Base-by-base conservation (phyloP, 2,113 vertebrate genomes). In the Zosterops borbonicus region DNA sequence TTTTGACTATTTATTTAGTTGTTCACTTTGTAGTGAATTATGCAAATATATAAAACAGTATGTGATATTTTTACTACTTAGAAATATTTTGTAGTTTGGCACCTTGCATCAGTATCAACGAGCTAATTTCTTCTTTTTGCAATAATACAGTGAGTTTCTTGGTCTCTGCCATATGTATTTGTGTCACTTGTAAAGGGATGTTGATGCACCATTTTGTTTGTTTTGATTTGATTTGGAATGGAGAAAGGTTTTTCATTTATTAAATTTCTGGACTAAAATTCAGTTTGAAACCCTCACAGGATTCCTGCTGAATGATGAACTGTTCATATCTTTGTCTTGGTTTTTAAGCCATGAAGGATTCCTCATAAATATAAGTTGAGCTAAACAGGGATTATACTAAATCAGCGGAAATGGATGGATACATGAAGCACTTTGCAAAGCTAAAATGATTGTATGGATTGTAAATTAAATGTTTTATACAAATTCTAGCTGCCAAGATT, bases 381-480 rank as follows among this genome's bases (percentile, higher is more conserved):
- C 39, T 92, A 96, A 96, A 95, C 18, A 41, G 33, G 22, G 63
- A 81, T 94, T 95, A 92, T 90, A 97, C 95, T 97, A 97, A 97
- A 96, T 83, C 86, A 95, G 71, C 20, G 8, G 53, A 94, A 97
- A 95, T 75, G 95, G 87, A 97, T 93, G 92, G 95, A 94, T 91
- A 52, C 87, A 50, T 80, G 92, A 95, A 95, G 35, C 58, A 92
- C 86, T 97, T 95, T 91, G 50, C 46, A 35, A 89, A 97, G 89
- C 95, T 95, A 95, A 97, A 97, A 96, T 29, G 91, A 95, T 92
- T 64, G 67, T 44, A 59, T 85, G 65, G 68, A 90, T 90, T 96
- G 90, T 96, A 97, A 97, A 96, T 97, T 95, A 94, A 93, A 97
- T 95, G 94, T 96, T 97, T 98, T 97, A 98, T 97, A 96, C 86